Base-by-base conservation (phyloP, 2,797 vertebrate species). In the Xerus rutilus region DNA sequence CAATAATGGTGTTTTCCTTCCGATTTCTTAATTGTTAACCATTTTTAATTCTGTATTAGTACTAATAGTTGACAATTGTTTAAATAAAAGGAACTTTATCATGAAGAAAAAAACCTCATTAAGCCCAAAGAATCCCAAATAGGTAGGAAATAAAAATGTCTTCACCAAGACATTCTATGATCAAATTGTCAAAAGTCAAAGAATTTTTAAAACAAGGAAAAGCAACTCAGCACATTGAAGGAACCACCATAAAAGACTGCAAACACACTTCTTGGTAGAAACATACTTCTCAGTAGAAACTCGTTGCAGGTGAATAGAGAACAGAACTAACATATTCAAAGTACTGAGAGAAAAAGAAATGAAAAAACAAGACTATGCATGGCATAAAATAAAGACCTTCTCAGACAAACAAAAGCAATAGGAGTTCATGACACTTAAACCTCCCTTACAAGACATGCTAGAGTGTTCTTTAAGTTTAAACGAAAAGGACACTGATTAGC, bases 11-110 rank as follows among this genome's bases (percentile, higher is more conserved):
- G 67, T 82, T 94, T 86, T 81, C 79, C 65, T 92, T 89, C 72
- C 39, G 86, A 90, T 78, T 94, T 87, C 54, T 35, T 25, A 83
- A 25, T 73, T 89, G 45, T 72, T 86, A 96, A 85, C 15, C 15
- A 86, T 45, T 96, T n/a, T 92, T 88, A 86, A 77, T 91, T 30
- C 52, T 94, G 17, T 93, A 73, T 92, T 82, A 83, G 62, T 86
- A 74, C 54, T 93, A 89, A 79, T 92, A 76, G 67, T 79, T 92
- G 54, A 76, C 62, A 95, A 12, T 45, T 96, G 78, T 85, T 95
- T 89, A 78, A 93, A 91, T 93, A 91, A 93, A 97, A 92, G 18
- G 73, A 96, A 88, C 64, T 96, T 92, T 83, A 62, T 83, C 72
- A 87, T 70, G 67, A 94, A 97, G 21, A 95, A 83, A 67, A 18